Conservation (phyloP, 2,888 invertebrate genomes). For the Mythimna loreyi region DNA sequence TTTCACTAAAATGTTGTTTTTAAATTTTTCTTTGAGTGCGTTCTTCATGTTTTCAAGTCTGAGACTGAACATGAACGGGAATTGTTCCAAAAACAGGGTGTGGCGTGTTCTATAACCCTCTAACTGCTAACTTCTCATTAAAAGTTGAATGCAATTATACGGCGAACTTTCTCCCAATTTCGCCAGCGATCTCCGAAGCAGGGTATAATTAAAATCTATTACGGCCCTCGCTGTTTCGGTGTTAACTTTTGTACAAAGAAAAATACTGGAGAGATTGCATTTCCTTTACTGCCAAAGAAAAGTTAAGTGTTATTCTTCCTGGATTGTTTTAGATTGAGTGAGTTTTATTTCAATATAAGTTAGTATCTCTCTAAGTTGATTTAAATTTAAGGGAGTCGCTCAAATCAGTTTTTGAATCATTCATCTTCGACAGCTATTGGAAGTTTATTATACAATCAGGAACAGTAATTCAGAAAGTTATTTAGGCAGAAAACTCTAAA, state of each 20-base stretch:
- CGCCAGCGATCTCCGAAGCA: slow-evolving; percentile 26
- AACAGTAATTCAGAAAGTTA: slow-evolving; percentile 21
- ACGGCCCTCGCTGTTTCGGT: slow-evolving; percentile 13
- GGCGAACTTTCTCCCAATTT: slow-evolving; percentile 53
- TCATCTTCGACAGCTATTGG: neutral
- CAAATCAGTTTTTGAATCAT: neutral
- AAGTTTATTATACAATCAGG: slow-evolving; percentile 14
- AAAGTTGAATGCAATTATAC: slow-evolving; percentile 62
- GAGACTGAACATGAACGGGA: slow-evolving; percentile 38
- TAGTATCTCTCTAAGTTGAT: neutral
- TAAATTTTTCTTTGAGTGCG: slow-evolving; percentile 75
- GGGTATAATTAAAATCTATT: slow-evolving; percentile 48
- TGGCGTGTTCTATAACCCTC: slow-evolving; percentile 64
- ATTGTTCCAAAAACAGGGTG: slow-evolving; percentile 56
- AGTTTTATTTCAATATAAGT: neutral
- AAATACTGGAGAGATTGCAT: neutral
- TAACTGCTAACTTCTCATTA: slow-evolving; percentile 59
- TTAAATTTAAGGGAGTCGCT: neutral
- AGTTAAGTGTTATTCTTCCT: neutral
- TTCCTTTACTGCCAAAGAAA: neutral
- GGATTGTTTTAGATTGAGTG: neutral
- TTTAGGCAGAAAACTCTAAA: slow-evolving; percentile 6
- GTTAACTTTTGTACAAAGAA: slow-evolving; percentile 1
- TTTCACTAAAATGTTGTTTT: slow-evolving; percentile 78
- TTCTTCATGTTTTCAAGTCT: slow-evolving; percentile 58